These are phyloP conservation scores for Ladona fulva DNA, from an alignment of 1,140 invertebrate species.

Conservation along the genomic window DNA sequence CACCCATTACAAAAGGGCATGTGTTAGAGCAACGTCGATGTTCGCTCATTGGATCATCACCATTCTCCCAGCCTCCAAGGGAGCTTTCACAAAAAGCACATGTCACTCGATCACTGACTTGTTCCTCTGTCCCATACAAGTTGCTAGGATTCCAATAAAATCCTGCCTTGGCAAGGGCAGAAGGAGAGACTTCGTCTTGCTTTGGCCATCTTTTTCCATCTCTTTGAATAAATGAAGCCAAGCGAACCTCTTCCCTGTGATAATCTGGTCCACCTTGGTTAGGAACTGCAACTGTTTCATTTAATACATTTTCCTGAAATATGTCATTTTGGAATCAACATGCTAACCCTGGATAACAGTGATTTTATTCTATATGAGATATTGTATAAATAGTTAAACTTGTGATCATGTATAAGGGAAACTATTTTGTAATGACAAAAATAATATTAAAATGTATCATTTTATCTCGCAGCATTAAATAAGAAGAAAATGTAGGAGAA, in stretches of 20 bases:
- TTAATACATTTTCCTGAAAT: no score
- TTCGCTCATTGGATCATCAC: conserved; percentile 63
- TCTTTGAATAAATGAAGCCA: not conserved
- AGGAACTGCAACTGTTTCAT: conserved; percentile 20
- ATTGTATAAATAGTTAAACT: no score
- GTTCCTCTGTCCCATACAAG: not conserved
- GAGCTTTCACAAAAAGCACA: conserved; percentile 75
- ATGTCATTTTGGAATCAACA: no score
- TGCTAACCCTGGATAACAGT: no score
- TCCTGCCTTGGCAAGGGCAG: conserved; percentile 67
- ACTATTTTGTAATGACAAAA: no score
- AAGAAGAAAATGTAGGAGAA: no score
- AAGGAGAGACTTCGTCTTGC: conserved; percentile 44
- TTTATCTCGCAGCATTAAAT: no score
- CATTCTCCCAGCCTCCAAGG: conserved; percentile 58
- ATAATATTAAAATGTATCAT: no score
- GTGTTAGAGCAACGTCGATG: conserved; percentile 61
- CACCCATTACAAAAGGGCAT: conserved; percentile 50
- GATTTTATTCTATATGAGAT: no score
- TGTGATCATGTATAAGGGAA: no score
- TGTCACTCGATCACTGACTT: conserved; percentile 56
- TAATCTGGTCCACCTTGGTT: not conserved
- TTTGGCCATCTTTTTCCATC: conserved; percentile 48
- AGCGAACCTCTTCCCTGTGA: not conserved
- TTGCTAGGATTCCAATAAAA: conserved; percentile 46